Conservation (phyloP, 2,113 vertebrate genomes). For the Aleadryas rufinucha region DNA sequence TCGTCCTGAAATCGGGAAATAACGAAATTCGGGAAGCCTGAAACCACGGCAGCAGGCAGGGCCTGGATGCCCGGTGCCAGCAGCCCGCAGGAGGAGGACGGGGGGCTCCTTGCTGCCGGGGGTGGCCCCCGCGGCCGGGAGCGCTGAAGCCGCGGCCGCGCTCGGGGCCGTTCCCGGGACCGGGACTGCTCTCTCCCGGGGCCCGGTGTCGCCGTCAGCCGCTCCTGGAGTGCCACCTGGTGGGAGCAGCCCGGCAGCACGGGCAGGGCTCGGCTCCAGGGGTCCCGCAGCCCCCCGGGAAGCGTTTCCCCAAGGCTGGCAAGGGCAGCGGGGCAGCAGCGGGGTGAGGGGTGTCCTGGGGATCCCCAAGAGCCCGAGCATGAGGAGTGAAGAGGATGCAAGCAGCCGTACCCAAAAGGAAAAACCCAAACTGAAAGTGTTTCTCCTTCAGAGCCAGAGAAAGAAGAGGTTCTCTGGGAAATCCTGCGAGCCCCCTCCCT, state of each 20-base stretch:
- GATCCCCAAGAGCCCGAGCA: accelerated
- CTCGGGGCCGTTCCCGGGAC: no score
- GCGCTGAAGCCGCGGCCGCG: neutral
- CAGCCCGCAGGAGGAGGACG: neutral
- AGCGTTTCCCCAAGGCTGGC: no score
- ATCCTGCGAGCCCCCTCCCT: accelerated
- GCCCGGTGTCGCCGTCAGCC: neutral
- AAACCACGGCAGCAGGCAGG: neutral
- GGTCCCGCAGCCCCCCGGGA: no score
- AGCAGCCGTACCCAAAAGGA: no score
- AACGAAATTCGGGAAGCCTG: accelerated
- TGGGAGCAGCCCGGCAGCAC: neutral
- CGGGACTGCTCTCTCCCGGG: neutral
- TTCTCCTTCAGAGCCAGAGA: neutral
- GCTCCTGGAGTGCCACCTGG: conserved; percentile 71
- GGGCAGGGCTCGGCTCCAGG: neutral
- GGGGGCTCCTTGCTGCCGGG: neutral
- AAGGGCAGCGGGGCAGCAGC: accelerated
- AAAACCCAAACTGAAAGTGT: accelerated
- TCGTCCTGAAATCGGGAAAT: accelerated
- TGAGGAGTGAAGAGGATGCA: accelerated
- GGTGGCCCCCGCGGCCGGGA: neutral
- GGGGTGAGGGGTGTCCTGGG: neutral
- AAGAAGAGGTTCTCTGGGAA: neutral
- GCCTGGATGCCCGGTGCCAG: neutral